Percentiles rank a stretch among this genome's conserved stretches.
phyloP scores from a whole-genome alignment of 1,140 invertebrate genomes.

The Drosophila subobscura region DNA sequence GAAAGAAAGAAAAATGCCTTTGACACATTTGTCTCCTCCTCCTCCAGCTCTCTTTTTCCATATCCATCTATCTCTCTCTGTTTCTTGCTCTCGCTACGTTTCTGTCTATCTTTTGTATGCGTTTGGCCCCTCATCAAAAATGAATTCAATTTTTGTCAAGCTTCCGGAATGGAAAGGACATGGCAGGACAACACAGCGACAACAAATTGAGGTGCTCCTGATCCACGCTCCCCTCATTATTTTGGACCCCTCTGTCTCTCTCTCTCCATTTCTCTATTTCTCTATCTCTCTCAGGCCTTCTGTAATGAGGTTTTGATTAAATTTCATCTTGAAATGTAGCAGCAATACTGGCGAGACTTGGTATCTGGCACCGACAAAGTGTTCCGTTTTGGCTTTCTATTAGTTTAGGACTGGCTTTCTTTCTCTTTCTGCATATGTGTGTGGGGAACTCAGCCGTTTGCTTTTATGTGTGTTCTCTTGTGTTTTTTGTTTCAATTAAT shows the following conservation, averaged over 20 bases:
- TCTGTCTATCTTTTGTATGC: constrained; percentile 10
- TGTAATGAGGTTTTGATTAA: constrained; percentile 72
- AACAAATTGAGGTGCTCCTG: constrained; percentile 36
- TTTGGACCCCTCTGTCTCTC: constrained; percentile 15
- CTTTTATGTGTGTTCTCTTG: too few species aligned
- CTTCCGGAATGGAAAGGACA: constrained; percentile 17
- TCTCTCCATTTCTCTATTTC: neutral
- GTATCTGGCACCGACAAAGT: constrained; percentile 42
- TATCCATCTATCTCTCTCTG: neutral
- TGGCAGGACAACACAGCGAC: neutral
- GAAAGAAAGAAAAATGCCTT: neutral
- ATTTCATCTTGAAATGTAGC: constrained; percentile 53
- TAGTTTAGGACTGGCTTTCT: constrained; percentile 48
- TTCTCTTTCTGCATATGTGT: neutral
- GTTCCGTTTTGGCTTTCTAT: constrained; percentile 40
- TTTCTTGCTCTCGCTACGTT: neutral
- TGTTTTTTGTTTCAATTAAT: constrained; percentile 50
- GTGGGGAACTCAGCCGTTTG: too few species aligned
- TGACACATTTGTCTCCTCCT: constrained; percentile 23
- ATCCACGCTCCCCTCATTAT: constrained; percentile 32
- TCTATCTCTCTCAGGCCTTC: neutral
- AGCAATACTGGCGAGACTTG: too few species aligned
- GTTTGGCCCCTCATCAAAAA: constrained; percentile 39
- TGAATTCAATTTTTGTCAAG: constrained; percentile 41
- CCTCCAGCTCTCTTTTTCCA: too few species aligned